Conservation (phyloP, 2,113 vertebrate species). For the Neogobius melanostomus region DNA sequence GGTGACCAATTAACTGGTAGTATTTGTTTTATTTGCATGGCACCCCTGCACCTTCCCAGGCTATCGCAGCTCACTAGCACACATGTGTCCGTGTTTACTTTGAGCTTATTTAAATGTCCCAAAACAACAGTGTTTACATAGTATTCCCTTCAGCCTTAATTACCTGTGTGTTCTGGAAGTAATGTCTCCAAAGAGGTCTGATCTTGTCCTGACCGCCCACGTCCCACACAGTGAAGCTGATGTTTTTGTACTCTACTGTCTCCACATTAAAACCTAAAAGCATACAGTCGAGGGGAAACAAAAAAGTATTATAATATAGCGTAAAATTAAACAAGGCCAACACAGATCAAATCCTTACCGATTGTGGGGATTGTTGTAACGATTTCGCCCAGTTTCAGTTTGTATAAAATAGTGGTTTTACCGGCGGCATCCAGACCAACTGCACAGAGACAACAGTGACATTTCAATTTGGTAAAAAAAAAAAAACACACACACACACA, state of each 20-base stretch:
- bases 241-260: constrained; percentile 93
- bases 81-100: neutral
- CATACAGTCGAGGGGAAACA: neutral
- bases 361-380: constrained; percentile 97
- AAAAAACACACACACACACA: neutral
- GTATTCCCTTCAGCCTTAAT: neutral
- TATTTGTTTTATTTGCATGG: no score
- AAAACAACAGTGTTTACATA: neutral
- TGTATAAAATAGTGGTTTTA: constrained; percentile 98
- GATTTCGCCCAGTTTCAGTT: constrained; percentile 93
- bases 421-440: constrained; percentile 94
- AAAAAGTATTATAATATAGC: neutral
- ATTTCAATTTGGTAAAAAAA: neutral
- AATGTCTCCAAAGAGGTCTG: constrained; percentile 92
- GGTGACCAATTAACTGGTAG: no score
- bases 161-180: constrained; percentile 96
- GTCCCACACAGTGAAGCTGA: constrained; percentile 95
- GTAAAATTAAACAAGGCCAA: neutral
- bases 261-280: constrained; percentile 91
- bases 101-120: neutral
- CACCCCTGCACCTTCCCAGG: neutral
- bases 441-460: constrained; percentile 47
- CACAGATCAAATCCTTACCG: constrained; percentile 72
- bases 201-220: constrained; percentile 97
- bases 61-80: neutral